phyloP scores from a whole-genome alignment of 2,888 invertebrate species.

The Fragum whitleyi region DNA sequence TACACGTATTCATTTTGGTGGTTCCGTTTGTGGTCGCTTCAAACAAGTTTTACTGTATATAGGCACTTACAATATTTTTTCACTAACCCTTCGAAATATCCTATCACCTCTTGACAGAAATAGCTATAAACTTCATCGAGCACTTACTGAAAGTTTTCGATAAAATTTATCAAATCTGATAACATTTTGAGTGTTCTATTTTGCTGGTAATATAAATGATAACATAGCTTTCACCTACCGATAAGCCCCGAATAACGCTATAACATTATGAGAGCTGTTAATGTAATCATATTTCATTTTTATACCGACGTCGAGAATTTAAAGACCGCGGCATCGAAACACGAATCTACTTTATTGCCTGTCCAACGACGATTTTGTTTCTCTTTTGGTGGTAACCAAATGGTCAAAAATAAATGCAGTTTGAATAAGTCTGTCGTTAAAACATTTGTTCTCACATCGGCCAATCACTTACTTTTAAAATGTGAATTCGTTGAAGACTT shows the following conservation, averaged over 20 bases:
- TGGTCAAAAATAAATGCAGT: no score
- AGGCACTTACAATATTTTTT: no score
- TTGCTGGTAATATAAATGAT: background rate
- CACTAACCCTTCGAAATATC: no score
- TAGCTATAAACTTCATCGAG: background rate
- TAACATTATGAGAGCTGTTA: background rate
- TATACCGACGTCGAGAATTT: background rate
- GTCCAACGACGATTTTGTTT: no score
- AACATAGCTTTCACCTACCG: background rate
- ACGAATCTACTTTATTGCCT: background rate
- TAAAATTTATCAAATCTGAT: background rate
- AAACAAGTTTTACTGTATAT: no score
- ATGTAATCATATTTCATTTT: conserved; percentile 6
- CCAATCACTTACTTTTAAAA: no score
- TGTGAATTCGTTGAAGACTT: no score
- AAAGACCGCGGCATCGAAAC: background rate
- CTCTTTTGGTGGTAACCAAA: no score
- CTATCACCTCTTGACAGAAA: background rate
- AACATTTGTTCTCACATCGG: no score
- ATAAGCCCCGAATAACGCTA: background rate
- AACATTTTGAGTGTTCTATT: background rate
- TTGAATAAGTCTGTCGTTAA: no score
- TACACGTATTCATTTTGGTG: no score
- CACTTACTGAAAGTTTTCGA: background rate
- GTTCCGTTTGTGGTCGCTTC: no score